phyloP scores from a whole-genome alignment of 2,113 vertebrate genomes.

The Colossoma macropomum region DNA sequence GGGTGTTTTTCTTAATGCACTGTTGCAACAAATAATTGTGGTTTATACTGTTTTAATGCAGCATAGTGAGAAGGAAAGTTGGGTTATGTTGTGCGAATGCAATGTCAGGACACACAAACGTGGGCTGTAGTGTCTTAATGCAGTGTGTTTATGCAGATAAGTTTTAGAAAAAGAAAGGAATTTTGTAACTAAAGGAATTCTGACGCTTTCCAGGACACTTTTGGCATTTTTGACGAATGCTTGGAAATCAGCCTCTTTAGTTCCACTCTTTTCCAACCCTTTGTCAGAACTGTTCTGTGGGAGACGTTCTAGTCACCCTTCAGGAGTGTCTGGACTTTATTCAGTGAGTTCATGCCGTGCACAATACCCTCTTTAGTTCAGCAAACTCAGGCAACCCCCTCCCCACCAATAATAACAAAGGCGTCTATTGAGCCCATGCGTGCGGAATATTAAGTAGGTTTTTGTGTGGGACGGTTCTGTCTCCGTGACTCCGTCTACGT shows the following conservation, averaged over 20 bases:
- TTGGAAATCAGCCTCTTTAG: background rate
- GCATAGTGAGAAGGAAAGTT: no score
- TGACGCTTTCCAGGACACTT: background rate
- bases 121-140: no score
- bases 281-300: background rate
- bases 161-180: no score
- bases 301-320: background rate
- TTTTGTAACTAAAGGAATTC: background rate
- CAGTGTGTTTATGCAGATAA: no score
- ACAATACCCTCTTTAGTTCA: constrained; percentile 75
- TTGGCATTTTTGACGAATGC: background rate
- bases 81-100: background rate
- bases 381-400: constrained; percentile 68
- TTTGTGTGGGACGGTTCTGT: constrained; percentile 71
- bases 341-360: constrained; percentile 68
- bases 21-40: no score
- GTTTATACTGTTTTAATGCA: background rate
- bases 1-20: no score
- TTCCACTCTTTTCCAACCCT: background rate
- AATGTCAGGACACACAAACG: background rate
- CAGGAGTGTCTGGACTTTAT: constrained; percentile 64
- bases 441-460: constrained; percentile 81
- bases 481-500: constrained; percentile 55
- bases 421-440: constrained; percentile 75
- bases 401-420: constrained; percentile 71